Base-by-base conservation (phyloP, 2,888 invertebrate species). In the Furcula furcula region DNA sequence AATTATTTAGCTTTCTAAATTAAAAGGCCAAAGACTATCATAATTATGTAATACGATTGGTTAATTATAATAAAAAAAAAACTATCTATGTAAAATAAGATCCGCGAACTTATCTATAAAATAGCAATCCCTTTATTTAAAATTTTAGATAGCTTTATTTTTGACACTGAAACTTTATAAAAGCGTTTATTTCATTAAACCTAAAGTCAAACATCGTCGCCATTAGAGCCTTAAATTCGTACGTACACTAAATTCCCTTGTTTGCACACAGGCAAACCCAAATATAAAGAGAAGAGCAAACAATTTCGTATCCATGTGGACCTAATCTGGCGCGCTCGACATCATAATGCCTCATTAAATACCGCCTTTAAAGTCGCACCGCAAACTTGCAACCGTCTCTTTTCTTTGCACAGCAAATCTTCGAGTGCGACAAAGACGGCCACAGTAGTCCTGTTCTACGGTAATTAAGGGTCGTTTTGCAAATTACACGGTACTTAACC, bases 401-500 rank as follows among this genome's bases (percentile, higher is more conserved):
- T 55, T 85, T 76, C 21, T 57, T 42, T 76, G 11, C 40, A 36
- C 38, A 32, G 22, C 15, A 42, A 52, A 45, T 50, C 46, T 43
- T 46, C 21, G 31, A 44, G 57, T 30, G 46, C 63, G 81, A 83
- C 69, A 76, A 76, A 75, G 85, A 83, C 52, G 61, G 76, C 65
- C 63, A 74, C 69, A 77, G 87, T 83, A 85, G 84, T 79, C 75
- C 73, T 81, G 82, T 79, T 84, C 83, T 68, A 71, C 78, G 86
- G 85, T 89, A 89, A 92, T 92, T 92, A 92, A 91, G 91, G 91
- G 91, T 91, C 91, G 91, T 92, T 92, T 92, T 92, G 92, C 92
- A 92, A 92, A 92, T 92, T 92, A 92, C 92, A 92, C 90, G 92
- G 91, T 91, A 92, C 92, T 93, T 92, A 92, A 91, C 89, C 89